phyloP scores from a whole-genome alignment of 2,113 vertebrate genomes.

The Notarius quadriscutis region DNA sequence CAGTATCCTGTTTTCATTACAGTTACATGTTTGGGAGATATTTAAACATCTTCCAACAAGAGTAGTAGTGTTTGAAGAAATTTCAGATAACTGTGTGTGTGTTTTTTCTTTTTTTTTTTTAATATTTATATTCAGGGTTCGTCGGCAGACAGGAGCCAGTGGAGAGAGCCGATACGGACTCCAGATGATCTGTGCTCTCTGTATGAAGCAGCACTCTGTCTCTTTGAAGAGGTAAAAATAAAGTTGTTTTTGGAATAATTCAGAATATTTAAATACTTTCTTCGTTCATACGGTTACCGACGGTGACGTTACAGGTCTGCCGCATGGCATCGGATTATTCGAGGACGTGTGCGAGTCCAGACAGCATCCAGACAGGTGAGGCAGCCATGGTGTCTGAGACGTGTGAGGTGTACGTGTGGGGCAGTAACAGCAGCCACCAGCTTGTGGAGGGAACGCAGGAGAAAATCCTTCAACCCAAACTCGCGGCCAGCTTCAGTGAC shows the following conservation, averaged over 20 bases:
- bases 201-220: slow-evolving; percentile 77
- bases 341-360: slow-evolving; percentile 87
- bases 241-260: not conserved
- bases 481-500: slow-evolving; percentile 78
- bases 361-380: slow-evolving; percentile 88
- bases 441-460: slow-evolving; percentile 80
- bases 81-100: not conserved
- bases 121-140: slow-evolving; percentile 78
- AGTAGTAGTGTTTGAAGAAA: not conserved
- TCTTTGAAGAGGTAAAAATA: slow-evolving; percentile 76
- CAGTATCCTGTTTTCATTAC: no score
- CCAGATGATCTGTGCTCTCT: slow-evolving; percentile 83
- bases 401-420: slow-evolving; percentile 90
- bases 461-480: slow-evolving; percentile 80
- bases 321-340: slow-evolving; percentile 77
- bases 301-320: slow-evolving; percentile 77
- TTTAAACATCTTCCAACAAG: not conserved
- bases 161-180: slow-evolving; percentile 90
- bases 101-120: not conserved
- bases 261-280: not conserved
- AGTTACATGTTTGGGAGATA: not conserved
- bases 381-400: slow-evolving; percentile 85
- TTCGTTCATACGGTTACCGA: not conserved
- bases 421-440: slow-evolving; percentile 83
- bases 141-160: slow-evolving; percentile 92